Evolutionary conservation across 2,113 vertebrate species (phyloP).

Genomic region (Xiphias gladius): DNA sequence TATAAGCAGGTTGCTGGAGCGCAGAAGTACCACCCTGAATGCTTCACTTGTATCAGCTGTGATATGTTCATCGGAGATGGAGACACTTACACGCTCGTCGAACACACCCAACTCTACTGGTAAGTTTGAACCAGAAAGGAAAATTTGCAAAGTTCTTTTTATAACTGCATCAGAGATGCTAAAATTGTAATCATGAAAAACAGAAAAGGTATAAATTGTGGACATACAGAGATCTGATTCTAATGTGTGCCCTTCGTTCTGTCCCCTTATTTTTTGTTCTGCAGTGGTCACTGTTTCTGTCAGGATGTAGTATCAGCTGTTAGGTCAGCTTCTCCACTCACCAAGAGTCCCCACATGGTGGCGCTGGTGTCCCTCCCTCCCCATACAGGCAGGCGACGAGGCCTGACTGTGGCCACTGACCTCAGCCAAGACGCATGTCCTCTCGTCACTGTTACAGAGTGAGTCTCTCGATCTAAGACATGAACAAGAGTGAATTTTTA

Average conservation of each 20-base stretch:
- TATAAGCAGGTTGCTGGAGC: conserved; percentile 91
- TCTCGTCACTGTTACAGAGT: conserved; percentile 91
- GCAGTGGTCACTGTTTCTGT: conserved; percentile 92
- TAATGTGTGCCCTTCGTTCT: neutral
- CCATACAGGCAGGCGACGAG: conserved; percentile 83
- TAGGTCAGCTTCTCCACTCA: conserved; percentile 67
- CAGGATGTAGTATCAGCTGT: conserved; percentile 86
- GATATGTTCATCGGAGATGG: conserved; percentile 92
- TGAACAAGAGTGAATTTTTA: neutral
- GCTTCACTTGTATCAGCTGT: conserved; percentile 93
- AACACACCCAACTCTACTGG: conserved; percentile 95
- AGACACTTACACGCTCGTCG: conserved; percentile 93
- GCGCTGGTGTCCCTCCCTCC: conserved; percentile 94
- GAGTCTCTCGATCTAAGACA: conserved; percentile 70
- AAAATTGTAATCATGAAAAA: neutral
- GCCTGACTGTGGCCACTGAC: conserved; percentile 89
- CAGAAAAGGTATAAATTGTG: neutral
- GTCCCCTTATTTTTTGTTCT: neutral
- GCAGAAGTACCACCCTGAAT: conserved; percentile 97
- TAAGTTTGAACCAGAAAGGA: conserved; percentile 65
- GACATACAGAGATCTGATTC: neutral
- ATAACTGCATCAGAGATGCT: neutral
- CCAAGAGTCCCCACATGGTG: conserved; percentile 91
- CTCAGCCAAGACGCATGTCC: conserved; percentile 84
- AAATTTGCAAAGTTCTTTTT: neutral